Evolutionary conservation across 2,888 invertebrate species (phyloP).

Genomic region (Merodon equestris): DNA sequence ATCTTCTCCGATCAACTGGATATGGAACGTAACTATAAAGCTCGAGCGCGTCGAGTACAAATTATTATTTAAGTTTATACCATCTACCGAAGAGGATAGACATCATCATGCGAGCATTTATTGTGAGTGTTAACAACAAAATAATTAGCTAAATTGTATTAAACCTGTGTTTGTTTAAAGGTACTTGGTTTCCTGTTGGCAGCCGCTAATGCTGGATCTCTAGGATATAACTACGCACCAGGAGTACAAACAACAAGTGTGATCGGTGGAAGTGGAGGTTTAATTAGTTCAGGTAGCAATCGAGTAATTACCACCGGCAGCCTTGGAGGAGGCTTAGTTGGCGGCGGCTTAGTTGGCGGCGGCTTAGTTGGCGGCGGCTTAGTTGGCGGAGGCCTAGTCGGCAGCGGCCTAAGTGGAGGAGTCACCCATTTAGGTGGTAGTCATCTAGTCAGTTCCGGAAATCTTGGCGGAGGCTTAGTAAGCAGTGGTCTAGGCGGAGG

Average conservation of each 20-base stretch:
- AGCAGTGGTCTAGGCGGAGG: background rate
- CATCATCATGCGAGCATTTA: slow-evolving; percentile 1
- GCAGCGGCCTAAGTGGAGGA: no score
- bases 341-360: no score
- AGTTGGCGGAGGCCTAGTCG: no score
- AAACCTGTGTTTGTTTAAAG: background rate
- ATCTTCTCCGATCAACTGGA: no score
- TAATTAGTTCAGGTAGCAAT: background rate
- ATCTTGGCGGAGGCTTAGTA: background rate
- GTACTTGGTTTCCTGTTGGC: slow-evolving; percentile 7
- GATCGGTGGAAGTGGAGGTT: no score
- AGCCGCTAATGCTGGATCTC: slow-evolving; percentile 12
- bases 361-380: no score
- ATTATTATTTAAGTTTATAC: background rate
- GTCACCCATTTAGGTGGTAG: no score
- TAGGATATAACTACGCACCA: slow-evolving; percentile 21
- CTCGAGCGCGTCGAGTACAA: background rate
- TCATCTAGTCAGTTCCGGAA: background rate
- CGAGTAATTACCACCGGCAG: no score
- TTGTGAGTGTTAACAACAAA: background rate
- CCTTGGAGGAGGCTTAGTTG: no score
- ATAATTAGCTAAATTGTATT: background rate
- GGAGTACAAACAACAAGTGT: no score
- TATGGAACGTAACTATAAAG: background rate
- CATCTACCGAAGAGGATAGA: background rate